phyloP scores from a whole-genome alignment of 92 coral and sea anemone species.

The Virgularia gustaviana region DNA sequence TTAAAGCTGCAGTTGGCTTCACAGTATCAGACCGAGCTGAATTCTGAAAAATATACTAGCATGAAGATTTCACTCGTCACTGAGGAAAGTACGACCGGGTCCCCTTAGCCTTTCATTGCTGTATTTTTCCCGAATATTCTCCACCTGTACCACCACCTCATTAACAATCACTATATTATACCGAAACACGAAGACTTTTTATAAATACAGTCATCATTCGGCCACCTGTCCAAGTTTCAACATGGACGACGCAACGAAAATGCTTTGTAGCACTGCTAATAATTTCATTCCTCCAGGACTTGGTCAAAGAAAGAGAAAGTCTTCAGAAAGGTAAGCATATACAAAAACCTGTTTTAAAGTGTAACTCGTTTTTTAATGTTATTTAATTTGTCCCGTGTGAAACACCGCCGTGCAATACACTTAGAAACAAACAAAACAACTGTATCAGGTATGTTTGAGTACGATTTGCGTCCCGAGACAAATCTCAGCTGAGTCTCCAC shows the following conservation, averaged over 20 bases:
- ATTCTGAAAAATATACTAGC: no score
- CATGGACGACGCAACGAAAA: background rate
- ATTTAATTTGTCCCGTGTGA: no score
- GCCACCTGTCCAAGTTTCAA: slow-evolving; percentile 10
- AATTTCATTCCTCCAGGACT: background rate
- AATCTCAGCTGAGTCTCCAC: no score
- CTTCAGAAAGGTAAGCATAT: background rate
- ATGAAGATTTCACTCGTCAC: no score
- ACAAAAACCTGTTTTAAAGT: background rate
- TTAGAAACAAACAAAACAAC: background rate
- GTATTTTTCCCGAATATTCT: background rate
- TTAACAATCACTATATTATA: background rate
- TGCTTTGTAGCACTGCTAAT: background rate
- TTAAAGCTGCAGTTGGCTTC: no score
- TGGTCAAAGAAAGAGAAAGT: background rate
- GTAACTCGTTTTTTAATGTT: background rate
- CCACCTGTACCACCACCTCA: background rate
- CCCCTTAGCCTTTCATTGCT: background rate
- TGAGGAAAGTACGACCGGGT: no score
- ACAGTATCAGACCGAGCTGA: no score
- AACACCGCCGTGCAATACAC: no score
- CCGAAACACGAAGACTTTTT: background rate
- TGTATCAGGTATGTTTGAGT: background rate
- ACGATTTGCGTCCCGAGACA: no score
- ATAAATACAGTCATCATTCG: background rate